phyloP scores from a whole-genome alignment of 30 jellyfish, hydroid and myxozoan species.

The Aurelia sp. region DNA sequence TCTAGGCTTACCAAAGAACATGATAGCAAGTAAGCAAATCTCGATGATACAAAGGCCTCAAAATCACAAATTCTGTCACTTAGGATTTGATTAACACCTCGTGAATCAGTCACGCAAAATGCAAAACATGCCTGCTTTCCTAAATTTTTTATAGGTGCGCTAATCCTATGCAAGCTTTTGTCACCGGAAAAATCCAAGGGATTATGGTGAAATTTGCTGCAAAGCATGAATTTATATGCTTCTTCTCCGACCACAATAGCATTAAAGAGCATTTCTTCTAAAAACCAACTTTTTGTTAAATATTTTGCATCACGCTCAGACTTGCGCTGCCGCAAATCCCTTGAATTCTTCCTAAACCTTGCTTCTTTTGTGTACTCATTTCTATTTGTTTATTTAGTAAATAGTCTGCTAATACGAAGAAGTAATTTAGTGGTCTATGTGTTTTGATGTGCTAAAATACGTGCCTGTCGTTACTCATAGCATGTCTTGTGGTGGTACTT shows the following conservation, averaged over 20 bases:
- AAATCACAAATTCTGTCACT: too few species aligned
- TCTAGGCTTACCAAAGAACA: too few species aligned
- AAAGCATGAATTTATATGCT: slow-evolving; percentile 20
- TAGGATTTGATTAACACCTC: not conserved
- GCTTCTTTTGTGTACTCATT: slow-evolving; percentile 9
- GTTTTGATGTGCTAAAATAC: not conserved
- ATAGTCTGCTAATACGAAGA: not conserved
- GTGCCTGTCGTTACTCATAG: not conserved
- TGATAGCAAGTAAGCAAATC: too few species aligned
- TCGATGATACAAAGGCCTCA: too few species aligned
- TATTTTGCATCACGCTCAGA: slow-evolving; percentile 42
- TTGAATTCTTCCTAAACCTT: not conserved
- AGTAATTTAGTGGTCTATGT: not conserved
- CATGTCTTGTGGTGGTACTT: not conserved
- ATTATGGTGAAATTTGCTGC: slow-evolving; percentile 3
- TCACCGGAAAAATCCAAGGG: slow-evolving; percentile 41
- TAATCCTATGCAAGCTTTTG: slow-evolving; percentile 4
- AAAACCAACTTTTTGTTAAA: slow-evolving; percentile 17
- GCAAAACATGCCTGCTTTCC: not conserved
- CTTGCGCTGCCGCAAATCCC: slow-evolving; percentile 52
- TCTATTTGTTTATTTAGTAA: slow-evolving; percentile 20
- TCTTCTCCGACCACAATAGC: slow-evolving; percentile 43
- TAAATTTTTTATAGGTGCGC: not conserved
- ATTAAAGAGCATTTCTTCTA: slow-evolving; percentile 13
- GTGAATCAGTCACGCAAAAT: not conserved